Conservation (phyloP, 2,797 vertebrate species). For the Cynodonichthys magdalenae region DNA sequence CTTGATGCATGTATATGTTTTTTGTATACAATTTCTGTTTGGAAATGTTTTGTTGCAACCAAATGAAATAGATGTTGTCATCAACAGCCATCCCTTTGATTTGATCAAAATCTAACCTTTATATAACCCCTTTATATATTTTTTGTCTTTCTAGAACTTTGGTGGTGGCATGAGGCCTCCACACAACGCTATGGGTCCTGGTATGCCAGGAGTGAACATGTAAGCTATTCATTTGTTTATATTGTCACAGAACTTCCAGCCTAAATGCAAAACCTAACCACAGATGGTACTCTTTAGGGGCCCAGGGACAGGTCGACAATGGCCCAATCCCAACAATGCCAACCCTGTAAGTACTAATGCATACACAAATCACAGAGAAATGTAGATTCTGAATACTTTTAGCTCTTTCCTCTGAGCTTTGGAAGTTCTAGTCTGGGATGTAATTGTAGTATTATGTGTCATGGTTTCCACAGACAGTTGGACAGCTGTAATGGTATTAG, state of each 20-base stretch:
- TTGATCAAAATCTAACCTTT: neutral
- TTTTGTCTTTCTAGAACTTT: slow-evolving; percentile 87
- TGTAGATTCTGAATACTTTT: slow-evolving; percentile 55
- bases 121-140: no score
- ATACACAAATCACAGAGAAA: slow-evolving; percentile 22
- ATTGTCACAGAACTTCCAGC: neutral
- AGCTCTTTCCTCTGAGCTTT: slow-evolving; percentile 30
- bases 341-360: slow-evolving; percentile 91
- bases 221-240: slow-evolving; percentile 72
- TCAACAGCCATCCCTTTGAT: neutral
- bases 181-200: slow-evolving; percentile 96
- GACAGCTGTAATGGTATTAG: slow-evolving; percentile 68
- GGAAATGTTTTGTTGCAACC: neutral
- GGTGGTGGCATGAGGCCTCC: slow-evolving; percentile 98
- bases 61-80: neutral
- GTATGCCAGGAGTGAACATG: slow-evolving; percentile 99
- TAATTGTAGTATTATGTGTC: slow-evolving; percentile 77
- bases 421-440: slow-evolving; percentile 48
- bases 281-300: slow-evolving; percentile 81
- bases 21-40: neutral
- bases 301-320: slow-evolving; percentile 94
- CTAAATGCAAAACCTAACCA: slow-evolving; percentile 7
- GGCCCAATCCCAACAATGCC: slow-evolving; percentile 97
- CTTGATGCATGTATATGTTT: neutral
- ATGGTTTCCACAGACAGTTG: slow-evolving; percentile 63